These are phyloP conservation scores for Crypturellus tataupa DNA, from an alignment of 2,797 vertebrate species.

Conservation along the genomic window DNA sequence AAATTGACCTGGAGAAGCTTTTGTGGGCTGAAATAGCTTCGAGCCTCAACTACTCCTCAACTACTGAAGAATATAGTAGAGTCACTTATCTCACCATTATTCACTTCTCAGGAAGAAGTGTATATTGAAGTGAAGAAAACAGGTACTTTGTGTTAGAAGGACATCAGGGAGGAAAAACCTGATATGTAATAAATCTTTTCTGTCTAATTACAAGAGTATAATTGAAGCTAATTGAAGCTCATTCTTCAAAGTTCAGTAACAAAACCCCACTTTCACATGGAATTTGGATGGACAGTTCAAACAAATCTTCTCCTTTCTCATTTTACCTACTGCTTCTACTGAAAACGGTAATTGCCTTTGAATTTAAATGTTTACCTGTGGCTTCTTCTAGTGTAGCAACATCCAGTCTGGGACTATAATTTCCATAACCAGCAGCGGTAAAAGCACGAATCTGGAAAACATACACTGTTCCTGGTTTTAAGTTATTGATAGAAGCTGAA, in stretches of 20 bases:
- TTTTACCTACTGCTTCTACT: background rate
- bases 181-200: background rate
- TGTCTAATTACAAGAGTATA: background rate
- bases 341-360: slow-evolving; percentile 59
- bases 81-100: background rate
- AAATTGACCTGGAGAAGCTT: background rate
- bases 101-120: background rate
- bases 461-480: slow-evolving; percentile 96
- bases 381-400: slow-evolving; percentile 96
- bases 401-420: slow-evolving; percentile 93
- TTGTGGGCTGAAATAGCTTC: background rate
- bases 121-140: background rate
- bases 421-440: slow-evolving; percentile 95
- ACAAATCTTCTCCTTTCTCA: background rate
- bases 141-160: background rate
- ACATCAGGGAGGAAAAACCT: background rate
- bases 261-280: background rate
- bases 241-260: background rate
- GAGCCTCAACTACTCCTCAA: background rate
- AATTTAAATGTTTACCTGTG: slow-evolving; percentile 85
- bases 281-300: background rate
- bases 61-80: background rate
- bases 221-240: background rate
- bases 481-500: slow-evolving; percentile 94
- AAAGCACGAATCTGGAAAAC: slow-evolving; percentile 98